Evolutionary conservation across 1,140 invertebrate species (phyloP).

Genomic region (Rhopalosiphum padi): DNA sequence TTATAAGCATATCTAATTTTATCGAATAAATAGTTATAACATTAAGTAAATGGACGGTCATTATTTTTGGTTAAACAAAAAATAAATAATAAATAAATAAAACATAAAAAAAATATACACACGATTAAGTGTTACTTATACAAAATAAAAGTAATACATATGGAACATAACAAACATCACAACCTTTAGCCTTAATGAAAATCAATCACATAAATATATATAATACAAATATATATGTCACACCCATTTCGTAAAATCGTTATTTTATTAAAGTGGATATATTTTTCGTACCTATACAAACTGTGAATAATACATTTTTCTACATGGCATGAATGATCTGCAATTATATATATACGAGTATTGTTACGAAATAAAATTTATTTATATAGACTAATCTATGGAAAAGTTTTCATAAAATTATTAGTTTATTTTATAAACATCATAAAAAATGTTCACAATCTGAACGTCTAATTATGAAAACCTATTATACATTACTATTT

Average conservation of each 20-base stretch:
- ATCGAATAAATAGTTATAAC: constrained; percentile 29
- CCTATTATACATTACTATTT: no score
- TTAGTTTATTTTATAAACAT: background rate
- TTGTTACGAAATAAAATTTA: background rate
- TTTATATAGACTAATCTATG: background rate
- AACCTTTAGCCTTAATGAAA: constrained; percentile 54
- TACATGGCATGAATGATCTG: background rate
- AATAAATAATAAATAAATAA: constrained; percentile 35
- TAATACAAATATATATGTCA: background rate
- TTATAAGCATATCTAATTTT: constrained; percentile 41
- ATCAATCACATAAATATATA: constrained; percentile 52
- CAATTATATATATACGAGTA: background rate
- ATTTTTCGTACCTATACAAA: background rate
- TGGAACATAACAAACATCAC: constrained; percentile 58
- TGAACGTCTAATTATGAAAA: no score
- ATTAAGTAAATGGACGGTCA: constrained; percentile 47
- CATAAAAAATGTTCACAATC: background rate
- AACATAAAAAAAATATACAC: constrained; percentile 26
- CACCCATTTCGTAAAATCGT: background rate
- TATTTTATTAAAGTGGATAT: background rate
- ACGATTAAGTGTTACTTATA: constrained; percentile 22
- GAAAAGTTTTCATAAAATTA: background rate
- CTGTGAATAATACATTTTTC: background rate
- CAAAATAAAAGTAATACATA: constrained; percentile 20
- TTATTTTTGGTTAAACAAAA: constrained; percentile 43